Evolutionary conservation across 2,113 vertebrate species (phyloP).

Genomic region (Siphamia tubifer): DNA sequence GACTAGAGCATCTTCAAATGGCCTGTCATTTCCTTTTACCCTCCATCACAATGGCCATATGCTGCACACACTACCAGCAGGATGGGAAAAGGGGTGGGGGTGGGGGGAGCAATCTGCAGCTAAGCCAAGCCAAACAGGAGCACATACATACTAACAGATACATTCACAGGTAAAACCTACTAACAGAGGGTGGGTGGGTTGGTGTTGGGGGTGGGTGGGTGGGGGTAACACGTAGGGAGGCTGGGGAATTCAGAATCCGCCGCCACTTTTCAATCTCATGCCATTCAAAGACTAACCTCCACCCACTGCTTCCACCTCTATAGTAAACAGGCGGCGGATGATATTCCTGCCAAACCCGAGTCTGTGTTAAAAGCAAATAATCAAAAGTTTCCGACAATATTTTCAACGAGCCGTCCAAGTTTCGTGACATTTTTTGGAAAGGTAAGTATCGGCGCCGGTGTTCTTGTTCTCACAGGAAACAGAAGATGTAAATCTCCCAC

Average conservation of each 20-base stretch:
- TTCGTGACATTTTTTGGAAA: conserved; percentile 9
- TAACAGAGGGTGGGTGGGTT: background rate
- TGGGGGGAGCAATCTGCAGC: conserved; percentile 41
- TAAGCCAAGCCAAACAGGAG: conserved; percentile 52
- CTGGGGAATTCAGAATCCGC: conserved; percentile 22
- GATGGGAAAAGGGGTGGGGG: conserved; percentile 9
- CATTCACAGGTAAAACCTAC: conserved; percentile 48
- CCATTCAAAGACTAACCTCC: conserved; percentile 37
- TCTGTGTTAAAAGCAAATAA: conserved; percentile 1
- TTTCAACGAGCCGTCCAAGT: background rate
- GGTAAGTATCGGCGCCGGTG: background rate
- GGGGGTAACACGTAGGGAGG: conserved; percentile 19
- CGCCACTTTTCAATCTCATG: conserved; percentile 45
- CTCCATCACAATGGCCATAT: conserved; percentile 84
- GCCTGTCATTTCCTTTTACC: conserved; percentile 86
- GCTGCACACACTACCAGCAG: conserved; percentile 63
- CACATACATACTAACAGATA: conserved; percentile 46
- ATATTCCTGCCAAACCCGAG: conserved; percentile 15
- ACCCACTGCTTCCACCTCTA: conserved; percentile 23
- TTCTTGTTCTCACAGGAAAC: conserved; percentile 43
- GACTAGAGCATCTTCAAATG: conserved; percentile 82
- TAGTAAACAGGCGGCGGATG: conserved; percentile 7
- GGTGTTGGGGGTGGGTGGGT: background rate
- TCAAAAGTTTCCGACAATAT: conserved; percentile 28
- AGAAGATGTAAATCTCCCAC: conserved; percentile 7